Evolutionary conservation across 2,888 invertebrate genomes (phyloP), one percentile per base, ranked within the genome.

Genomic region (Ganaspis brasiliensis): DNA sequence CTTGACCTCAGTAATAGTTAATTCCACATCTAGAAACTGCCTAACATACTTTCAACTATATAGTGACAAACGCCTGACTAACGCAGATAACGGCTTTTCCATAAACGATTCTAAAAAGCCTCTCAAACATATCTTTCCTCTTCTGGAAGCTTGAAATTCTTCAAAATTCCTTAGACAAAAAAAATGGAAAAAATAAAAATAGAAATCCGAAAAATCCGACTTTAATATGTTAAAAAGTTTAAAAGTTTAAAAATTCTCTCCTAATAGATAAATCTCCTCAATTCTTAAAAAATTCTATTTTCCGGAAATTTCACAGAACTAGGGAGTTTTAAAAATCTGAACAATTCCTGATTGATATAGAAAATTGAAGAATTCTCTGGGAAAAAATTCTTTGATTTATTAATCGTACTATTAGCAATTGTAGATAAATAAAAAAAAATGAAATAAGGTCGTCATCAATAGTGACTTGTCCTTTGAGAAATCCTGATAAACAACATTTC

Each of bases 81-180:
- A 67, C 45, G 67, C n/a, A 67, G 67, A 67, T 67, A 67, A 67
- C 67, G 67, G 67, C 40, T 67, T 67, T 67, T 67, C 67, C 67
- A 67, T 67, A 40, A 26, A 49, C 21, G 67, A 40, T 45, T 24
- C n/a, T 40, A 45, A 67, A 67, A 67, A 24, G 24, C n/a, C 24
- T 26, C 45, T 67, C 45, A 61, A 19, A 31, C 4, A 9, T 45
- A 26, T 24, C 45, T 26, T 26, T 45, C 16, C 16, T 59, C 31
- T 35, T 35, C 10, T 10, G 40, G n/a, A 45, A 67, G 40, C 0
- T 24, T 45, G 45, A 45, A 67, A 40, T 40, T 45, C 67, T 45
- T 59, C 31, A 8, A 16, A 35, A 10, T n/a, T 31, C n/a, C 26
- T 14, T n/a, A n/a, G n/a, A n/a, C n/a, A n/a, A n/a, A n/a, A n/a